Conservation (phyloP, 2,797 vertebrate genomes). For the Tinamus major region DNA sequence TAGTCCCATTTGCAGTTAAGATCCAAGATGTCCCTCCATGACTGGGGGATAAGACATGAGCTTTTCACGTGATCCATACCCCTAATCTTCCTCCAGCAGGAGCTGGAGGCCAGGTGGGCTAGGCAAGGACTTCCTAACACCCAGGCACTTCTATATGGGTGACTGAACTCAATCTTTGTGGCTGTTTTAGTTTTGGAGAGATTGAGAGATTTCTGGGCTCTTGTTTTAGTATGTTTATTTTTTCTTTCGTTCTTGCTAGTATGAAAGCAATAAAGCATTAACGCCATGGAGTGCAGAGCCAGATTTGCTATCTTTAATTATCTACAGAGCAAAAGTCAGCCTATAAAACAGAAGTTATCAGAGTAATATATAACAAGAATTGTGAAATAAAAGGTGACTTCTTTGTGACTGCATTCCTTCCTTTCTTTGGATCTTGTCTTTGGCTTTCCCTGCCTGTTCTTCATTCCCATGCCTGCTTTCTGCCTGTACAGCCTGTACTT, state of each 20-base stretch:
- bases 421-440: neutral
- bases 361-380: constrained; percentile 1
- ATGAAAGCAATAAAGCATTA: constrained; percentile 18
- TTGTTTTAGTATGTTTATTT: neutral
- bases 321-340: constrained; percentile 2
- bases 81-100: neutral
- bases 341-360: constrained; percentile 14
- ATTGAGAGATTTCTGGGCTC: neutral
- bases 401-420: neutral
- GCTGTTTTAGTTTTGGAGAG: neutral
- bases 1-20: neutral
- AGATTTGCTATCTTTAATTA: neutral
- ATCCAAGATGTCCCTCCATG: neutral
- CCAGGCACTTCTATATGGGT: neutral
- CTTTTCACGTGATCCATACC: neutral
- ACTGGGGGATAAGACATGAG: neutral
- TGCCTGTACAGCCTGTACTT: neutral
- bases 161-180: neutral
- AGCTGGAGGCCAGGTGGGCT: neutral
- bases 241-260: neutral
- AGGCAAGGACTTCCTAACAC: neutral
- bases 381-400: neutral
- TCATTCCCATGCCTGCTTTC: neutral
- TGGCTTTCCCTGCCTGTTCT: neutral
- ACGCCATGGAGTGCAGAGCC: neutral